Conservation (phyloP, 2,797 vertebrate species). For the Myotis planiceps region DNA sequence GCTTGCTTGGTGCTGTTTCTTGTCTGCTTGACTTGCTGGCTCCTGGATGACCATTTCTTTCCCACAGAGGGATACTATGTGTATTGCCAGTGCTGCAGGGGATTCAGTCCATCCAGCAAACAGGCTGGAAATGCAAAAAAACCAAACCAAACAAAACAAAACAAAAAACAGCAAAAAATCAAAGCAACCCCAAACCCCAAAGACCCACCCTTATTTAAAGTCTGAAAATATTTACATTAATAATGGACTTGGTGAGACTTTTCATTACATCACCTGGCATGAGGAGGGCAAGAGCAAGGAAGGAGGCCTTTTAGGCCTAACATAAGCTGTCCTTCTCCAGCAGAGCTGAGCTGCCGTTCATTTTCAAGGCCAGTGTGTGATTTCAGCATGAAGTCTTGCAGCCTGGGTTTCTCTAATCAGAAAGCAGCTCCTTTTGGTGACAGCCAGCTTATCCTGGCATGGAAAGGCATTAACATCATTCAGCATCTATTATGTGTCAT, state of each 20-base stretch:
- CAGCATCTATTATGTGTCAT: neutral
- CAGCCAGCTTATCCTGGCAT: conserved; percentile 1
- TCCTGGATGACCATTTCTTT: conserved; percentile 46
- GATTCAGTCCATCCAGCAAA: neutral
- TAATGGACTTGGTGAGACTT: neutral
- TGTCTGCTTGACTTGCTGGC: conserved; percentile 59
- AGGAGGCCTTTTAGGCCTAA: neutral
- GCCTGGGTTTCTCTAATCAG: conserved; percentile 51
- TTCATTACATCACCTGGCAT: neutral
- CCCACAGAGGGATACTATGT: neutral
- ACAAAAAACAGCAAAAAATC: neutral
- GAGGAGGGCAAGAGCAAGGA: neutral
- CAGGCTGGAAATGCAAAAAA: conserved; percentile 29
- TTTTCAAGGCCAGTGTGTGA: conserved; percentile 55
- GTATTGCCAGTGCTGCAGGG: neutral
- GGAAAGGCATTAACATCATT: neutral
- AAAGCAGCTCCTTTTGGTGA: conserved; percentile 30
- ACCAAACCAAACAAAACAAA: neutral
- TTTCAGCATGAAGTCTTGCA: conserved; percentile 35
- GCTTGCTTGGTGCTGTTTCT: conserved; percentile 51
- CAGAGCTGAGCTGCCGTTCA: neutral
- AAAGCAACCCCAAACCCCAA: neutral
- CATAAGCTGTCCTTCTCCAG: neutral
- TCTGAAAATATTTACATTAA: conserved; percentile 56
- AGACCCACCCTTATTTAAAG: conserved; percentile 12